Percentiles rank a stretch among this genome's conserved stretches.
Conservation (phyloP, 2,888 invertebrate genomes). For the Ptychoptera albimana region DNA sequence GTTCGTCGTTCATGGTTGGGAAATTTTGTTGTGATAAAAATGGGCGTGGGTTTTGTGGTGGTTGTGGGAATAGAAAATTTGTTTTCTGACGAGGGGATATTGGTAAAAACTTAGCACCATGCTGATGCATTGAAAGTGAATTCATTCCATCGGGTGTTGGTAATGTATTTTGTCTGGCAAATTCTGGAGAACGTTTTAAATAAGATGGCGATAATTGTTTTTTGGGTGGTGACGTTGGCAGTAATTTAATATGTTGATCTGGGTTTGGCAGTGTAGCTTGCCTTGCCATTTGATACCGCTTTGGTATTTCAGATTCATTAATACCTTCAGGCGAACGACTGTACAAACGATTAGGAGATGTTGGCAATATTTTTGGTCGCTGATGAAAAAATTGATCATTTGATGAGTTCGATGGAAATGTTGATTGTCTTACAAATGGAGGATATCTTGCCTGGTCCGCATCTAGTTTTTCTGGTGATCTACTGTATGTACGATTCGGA, state of each 20-base stretch:
- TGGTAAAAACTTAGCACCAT: slow-evolving; percentile 23
- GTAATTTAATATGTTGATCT: slow-evolving; percentile 26
- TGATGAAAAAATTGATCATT: slow-evolving; percentile 11
- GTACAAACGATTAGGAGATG: slow-evolving; percentile 19
- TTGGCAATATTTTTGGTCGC: slow-evolving; percentile 21
- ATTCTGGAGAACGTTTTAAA: slow-evolving; percentile 26
- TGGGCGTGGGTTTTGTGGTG: slow-evolving; percentile 22
- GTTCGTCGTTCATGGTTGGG: slow-evolving; percentile 24
- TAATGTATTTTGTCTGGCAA: slow-evolving; percentile 26
- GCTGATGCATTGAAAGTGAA: slow-evolving; percentile 22
- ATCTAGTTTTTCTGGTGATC: slow-evolving; percentile 27
- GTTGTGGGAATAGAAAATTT: slow-evolving; percentile 26
- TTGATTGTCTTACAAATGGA: slow-evolving; percentile 27
- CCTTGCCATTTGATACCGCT: slow-evolving; percentile 21
- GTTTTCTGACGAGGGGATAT: slow-evolving; percentile 28
- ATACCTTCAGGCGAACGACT: slow-evolving; percentile 8
- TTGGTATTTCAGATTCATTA: slow-evolving; percentile 15
- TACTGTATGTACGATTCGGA: slow-evolving; percentile 25
- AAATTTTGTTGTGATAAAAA: slow-evolving; percentile 29
- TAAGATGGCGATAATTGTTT: slow-evolving; percentile 27
- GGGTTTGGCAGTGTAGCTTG: slow-evolving; percentile 29
- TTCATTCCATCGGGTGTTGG: slow-evolving; percentile 28
- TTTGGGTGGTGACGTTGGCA: slow-evolving; percentile 30
- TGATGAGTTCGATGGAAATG: slow-evolving; percentile 21
- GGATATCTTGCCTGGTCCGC: slow-evolving; percentile 19